Evolutionary conservation across 2,113 vertebrate species (phyloP), one percentile per base, ranked within the genome.

Genomic region (Numenius arquata): DNA sequence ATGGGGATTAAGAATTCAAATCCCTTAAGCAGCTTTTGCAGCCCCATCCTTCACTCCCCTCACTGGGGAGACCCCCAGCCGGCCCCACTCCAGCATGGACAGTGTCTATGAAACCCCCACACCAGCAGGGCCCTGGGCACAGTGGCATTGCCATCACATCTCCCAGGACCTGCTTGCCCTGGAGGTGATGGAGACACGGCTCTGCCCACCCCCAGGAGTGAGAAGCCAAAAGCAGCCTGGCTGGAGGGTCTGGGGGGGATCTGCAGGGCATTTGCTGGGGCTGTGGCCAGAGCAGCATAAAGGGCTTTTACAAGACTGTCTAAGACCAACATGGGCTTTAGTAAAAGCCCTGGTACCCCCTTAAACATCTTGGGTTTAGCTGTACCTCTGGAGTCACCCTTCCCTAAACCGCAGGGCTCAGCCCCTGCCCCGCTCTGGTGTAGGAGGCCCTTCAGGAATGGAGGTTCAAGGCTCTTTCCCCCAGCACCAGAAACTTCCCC

Each of bases 11-110:
- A 96, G 85, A 80, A 87, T 87, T 71, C 88, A 92, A 97, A 96
- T 96, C 96, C 79, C 76, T 95, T 97, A 96, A 96, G 96, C 92
- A 89, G 96, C 94, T 97, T 97, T 96, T 32, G 66, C 77, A 82
- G 67, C 77, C 90, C 85, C 72, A 32, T 81, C 73, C 61, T 58
- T 88, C 4, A 2, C 59, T 94, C 72, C 73, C 56, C 52, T 81
- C 3, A 0, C 27, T 29, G 47, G 56, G 1, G 21, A 93, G 92
- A 92, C 89, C 95, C 90, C 65, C 0, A 0, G 45, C 6, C n/a
- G 5, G 79, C 45, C 55, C 27, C 0, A 0, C 66, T 76, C 47
- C 23, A 4, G 36, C 0, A 0, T 1, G 26, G 67, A 7, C 32
- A 26, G 36, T 12, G 73, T 36, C 81, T 92, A 61, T 1, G 6